Evolutionary conservation across 2,888 invertebrate genomes (phyloP).

Genomic region (Cantharis lateralis): DNA sequence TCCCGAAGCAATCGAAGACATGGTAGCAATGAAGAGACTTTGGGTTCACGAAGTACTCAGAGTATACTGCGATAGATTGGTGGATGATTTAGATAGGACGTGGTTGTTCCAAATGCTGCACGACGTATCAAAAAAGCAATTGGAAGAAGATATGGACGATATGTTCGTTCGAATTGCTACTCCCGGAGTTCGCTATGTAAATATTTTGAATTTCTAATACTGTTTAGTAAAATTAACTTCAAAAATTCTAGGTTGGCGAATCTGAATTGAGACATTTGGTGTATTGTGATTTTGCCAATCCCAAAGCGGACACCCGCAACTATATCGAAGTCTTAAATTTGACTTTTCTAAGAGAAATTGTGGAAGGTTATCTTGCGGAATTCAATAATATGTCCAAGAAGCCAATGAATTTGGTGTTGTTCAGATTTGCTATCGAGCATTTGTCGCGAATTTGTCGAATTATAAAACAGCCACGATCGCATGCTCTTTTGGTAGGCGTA

Average conservation of each 20-base stretch:
- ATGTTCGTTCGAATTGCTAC: constrained; percentile 72
- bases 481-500: constrained; percentile 87
- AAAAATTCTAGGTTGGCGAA: constrained; percentile 68
- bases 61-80: constrained; percentile 90
- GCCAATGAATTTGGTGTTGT: constrained; percentile 93
- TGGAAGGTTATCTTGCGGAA: constrained; percentile 87
- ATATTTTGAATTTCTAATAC: background rate
- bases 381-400: constrained; percentile 96
- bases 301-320: constrained; percentile 85
- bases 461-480: constrained; percentile 88
- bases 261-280: constrained; percentile 82
- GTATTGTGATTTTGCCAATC: constrained; percentile 94
- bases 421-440: constrained; percentile 94
- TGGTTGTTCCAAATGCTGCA: constrained; percentile 81
- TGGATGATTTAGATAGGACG: constrained; percentile 78
- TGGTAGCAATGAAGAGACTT: constrained; percentile 83
- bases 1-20: constrained; percentile 87
- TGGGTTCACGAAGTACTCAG: constrained; percentile 95
- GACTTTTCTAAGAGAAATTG: constrained; percentile 77
- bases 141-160: constrained; percentile 70
- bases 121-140: constrained; percentile 61
- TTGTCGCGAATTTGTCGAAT: constrained; percentile 89
- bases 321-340: constrained; percentile 89
- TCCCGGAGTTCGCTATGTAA: constrained; percentile 32
- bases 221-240: background rate